Base-by-base conservation (phyloP, 2,113 vertebrate genomes). In the Galemys pyrenaicus region DNA sequence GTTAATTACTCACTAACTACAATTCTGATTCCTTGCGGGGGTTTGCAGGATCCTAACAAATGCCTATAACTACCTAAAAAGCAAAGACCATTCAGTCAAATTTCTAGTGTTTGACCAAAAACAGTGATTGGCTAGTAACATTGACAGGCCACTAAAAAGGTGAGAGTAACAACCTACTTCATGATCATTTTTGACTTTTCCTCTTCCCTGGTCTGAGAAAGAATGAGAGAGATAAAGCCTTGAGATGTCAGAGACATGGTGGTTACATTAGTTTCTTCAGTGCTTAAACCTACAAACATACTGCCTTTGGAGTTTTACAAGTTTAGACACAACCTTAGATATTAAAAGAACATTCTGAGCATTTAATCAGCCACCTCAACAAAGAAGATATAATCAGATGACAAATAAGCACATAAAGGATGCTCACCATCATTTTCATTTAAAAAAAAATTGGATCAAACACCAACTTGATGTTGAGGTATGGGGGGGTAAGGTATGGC, bases 361-460 rank as follows among this genome's bases (percentile, higher is more conserved):
- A 44, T 44, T 85, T 67, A 65, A 86, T 64, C 35, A 37, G 39
- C 74, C 6, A 37, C 2, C 28, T 81, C 39, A 93, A 9, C 67
- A 74, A 62, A 81, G 37, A 94, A 67, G 64, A 71, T 32, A 62
- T 51, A 30, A 58, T 58, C 41, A 74, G 49, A 84, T n/a, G 8
- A 15, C 11, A 88, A 82, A 67, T 44, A 80, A 80, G 10, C 28
- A 37, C 10, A 41, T 15, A 39, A 24, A 92, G 84, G 4, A 37
- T n/a, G 8, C 1, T 49, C 35, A 17, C 56, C 9, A 75, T 65
- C 3, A 74, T 49, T 65, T 78, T 5, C 46, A 39, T 54, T 28
- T 56, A 49, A 82, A 24, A 90, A 89, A 35, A 85, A 81, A 58
- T 3, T 46, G 49, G 89, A 78, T 54, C 16, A 88, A 91, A 88